These are phyloP conservation scores for Punctoribates punctum DNA, from an alignment of 2,888 invertebrate species.

Conservation along the genomic window DNA sequence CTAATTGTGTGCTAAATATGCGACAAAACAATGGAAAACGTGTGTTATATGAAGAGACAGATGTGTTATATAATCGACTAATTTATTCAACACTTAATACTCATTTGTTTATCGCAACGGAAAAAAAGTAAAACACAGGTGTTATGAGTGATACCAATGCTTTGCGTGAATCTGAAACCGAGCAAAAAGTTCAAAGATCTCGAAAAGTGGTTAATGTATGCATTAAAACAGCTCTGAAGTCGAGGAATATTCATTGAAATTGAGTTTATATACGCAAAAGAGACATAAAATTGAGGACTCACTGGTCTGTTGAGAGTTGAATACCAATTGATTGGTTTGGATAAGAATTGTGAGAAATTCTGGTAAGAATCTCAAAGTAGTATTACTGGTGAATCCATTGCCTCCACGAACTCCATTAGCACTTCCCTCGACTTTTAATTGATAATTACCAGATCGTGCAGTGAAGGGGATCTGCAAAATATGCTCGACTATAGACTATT, in stretches of 20 bases:
- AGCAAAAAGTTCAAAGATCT: slow-evolving; percentile 8
- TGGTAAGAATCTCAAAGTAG: slow-evolving; percentile 54
- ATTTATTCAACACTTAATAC: no score
- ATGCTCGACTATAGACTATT: neutral
- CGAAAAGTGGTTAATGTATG: neutral
- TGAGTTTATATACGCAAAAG: neutral
- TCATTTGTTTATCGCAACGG: no score
- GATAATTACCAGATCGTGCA: slow-evolving; percentile 53
- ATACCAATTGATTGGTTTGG: slow-evolving; percentile 56
- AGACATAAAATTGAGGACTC: slow-evolving; percentile 35
- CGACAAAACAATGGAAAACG: neutral
- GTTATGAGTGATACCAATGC: neutral
- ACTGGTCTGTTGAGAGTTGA: slow-evolving; percentile 51
- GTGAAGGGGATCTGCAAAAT: slow-evolving; percentile 54
- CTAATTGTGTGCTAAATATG: neutral
- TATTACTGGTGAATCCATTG: slow-evolving; percentile 55
- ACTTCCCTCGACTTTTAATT: slow-evolving; percentile 54
- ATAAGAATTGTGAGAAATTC: slow-evolving; percentile 57
- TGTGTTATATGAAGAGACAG: neutral
- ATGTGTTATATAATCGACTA: no score
- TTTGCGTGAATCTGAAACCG: neutral
- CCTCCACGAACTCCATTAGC: slow-evolving; percentile 52
- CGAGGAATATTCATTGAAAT: neutral
- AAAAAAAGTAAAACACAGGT: neutral
- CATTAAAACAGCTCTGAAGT: neutral